Evolutionary conservation across 2,888 invertebrate genomes (phyloP), one percentile per base, ranked within the genome.

Genomic region (Watsonalla cultraria): DNA sequence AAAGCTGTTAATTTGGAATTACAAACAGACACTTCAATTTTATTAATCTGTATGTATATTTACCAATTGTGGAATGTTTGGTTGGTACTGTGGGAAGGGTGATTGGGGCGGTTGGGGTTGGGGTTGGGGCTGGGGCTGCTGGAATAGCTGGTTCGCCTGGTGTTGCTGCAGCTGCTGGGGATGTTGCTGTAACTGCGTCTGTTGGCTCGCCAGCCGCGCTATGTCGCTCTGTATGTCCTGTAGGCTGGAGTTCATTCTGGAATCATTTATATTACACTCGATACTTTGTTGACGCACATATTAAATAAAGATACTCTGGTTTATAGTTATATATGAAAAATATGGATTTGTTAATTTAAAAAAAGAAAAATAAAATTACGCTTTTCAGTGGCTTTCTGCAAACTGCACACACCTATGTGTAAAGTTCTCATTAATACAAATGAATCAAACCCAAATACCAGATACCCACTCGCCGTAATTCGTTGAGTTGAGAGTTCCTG

Each of bases 211-310:
- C 66, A 98, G 92, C 70, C 96, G 93, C 86, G 97, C 96, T 79
- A 98, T 97, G 87, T 98, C 98, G 64, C 95, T 95, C 91, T 98
- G 98, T 76, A 98, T 95, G 90, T 98, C 98, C 81, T 96, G 95
- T 76, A 98, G 94, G 92, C 96, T 98, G 91, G 94, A 94, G 92
- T 98, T 98, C 95, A 98, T 96, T 91, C 95, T 96, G 84, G 65
- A 90, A 86, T 65, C 60, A 57, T 55, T 62, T 53, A 51, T 35
- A 39, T 39, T 9, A 37, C 8, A 39, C 14, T 49, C 49, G 49
- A 7, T 14, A 13, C 37, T 14, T 49, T 37, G 42, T 42, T 42
- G 42, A 42, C 9, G 11, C 42, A 42, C 42, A 11, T 45, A n/a
- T n/a, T n/a, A n/a, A n/a, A n/a, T n/a, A n/a, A n/a, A n/a, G n/a